These are phyloP conservation scores for Acromyrmex echinatior DNA, from an alignment of 1,140 invertebrate genomes.

Conservation along the genomic window DNA sequence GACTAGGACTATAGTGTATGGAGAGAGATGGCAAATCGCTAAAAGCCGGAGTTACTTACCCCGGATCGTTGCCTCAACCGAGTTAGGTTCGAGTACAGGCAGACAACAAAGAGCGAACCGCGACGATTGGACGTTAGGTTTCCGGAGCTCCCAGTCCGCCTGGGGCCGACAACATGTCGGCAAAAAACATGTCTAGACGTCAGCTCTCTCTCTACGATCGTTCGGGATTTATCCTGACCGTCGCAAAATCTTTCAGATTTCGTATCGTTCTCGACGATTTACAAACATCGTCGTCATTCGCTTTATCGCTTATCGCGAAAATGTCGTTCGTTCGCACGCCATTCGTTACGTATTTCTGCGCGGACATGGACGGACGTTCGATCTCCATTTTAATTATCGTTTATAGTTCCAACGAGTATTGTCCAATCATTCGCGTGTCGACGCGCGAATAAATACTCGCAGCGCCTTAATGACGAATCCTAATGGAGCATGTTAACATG, in stretches of 20 bases:
- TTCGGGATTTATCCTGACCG: conserved; percentile 68
- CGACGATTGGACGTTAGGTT: conserved; percentile 72
- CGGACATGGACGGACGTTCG: conserved; percentile 20
- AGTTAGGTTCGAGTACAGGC: conserved; percentile 66
- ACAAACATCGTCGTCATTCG: conserved; percentile 50
- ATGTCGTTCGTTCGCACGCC: conserved; percentile 10
- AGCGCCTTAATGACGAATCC: conserved; percentile 36
- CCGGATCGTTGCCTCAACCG: conserved; percentile 51
- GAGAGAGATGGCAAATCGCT: conserved; percentile 17
- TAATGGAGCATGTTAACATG: conserved; percentile 34
- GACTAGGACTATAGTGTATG: not conserved
- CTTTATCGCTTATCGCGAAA: not conserved
- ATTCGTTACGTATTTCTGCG: conserved; percentile 31
- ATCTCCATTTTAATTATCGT: conserved; percentile 54
- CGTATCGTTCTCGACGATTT: conserved; percentile 66
- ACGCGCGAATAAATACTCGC: conserved; percentile 39
- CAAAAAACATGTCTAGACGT: conserved; percentile 78
- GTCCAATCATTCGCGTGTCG: conserved; percentile 25
- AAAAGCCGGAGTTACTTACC: conserved; percentile 29
- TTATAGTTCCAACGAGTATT: conserved; percentile 35
- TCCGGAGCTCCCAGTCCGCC: conserved; percentile 67
- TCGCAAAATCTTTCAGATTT: conserved; percentile 57
- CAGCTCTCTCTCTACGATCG: conserved; percentile 64
- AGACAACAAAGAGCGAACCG: conserved; percentile 65
- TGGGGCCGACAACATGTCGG: conserved; percentile 35